Conservation (phyloP, 1,140 invertebrate genomes). For the Medauroidea extradentata region DNA sequence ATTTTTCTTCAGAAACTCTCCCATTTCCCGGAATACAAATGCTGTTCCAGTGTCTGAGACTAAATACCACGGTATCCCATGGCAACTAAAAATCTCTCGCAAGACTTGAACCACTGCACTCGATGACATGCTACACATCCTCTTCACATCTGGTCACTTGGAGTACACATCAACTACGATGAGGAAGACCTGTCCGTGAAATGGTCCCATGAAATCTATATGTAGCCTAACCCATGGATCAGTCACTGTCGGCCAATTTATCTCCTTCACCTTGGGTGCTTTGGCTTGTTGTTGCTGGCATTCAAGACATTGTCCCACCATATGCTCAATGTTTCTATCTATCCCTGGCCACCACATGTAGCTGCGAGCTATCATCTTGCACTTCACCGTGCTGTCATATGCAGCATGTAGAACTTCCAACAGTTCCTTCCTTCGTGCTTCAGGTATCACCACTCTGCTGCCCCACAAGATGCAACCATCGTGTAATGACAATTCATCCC, state of each 20-base stretch:
- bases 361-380: slow-evolving; percentile 36
- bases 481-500: neutral
- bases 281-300: neutral
- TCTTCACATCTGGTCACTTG: slow-evolving; percentile 35
- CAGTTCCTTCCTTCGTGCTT: slow-evolving; percentile 19
- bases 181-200: slow-evolving; percentile 26
- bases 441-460: slow-evolving; percentile 30
- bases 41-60: no score
- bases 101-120: no score
- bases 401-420: slow-evolving; percentile 31
- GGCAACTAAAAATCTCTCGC: no score
- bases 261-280: neutral
- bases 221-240: slow-evolving; percentile 26
- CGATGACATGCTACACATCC: no score
- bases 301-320: neutral
- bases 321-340: slow-evolving; percentile 30
- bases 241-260: neutral
- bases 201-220: slow-evolving; percentile 34
- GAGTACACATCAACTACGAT: slow-evolving; percentile 37
- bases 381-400: slow-evolving; percentile 35
- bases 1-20: no score
- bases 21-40: no score
- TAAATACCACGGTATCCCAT: no score
- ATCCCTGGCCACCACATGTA: slow-evolving; percentile 39
- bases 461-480: slow-evolving; percentile 8